These are phyloP conservation scores for Macrotrachela quadricornifera DNA, from an alignment of 1,140 invertebrate genomes.

Conservation along the genomic window DNA sequence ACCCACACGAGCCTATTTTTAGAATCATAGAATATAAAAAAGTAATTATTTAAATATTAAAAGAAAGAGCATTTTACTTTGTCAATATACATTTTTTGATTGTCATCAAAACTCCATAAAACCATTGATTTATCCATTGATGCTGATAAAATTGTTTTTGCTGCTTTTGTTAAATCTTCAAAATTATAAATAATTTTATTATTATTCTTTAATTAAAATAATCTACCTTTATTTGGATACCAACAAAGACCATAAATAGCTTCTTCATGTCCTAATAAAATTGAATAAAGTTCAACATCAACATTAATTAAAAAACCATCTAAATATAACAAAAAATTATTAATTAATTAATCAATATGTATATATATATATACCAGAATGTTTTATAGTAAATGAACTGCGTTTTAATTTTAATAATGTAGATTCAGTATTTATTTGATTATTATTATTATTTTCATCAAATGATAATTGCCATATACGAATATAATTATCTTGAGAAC, in stretches of 20 bases:
- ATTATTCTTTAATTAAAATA: not conserved
- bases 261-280: constrained; percentile 16
- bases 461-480: constrained; percentile 53
- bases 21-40: constrained; percentile 18
- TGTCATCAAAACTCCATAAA: constrained; percentile 51
- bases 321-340: no score
- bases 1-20: constrained; percentile 43
- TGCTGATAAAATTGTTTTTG: constrained; percentile 45
- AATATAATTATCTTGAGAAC: constrained; percentile 64
- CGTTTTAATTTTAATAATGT: constrained; percentile 9
- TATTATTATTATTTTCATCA: constrained; percentile 4
- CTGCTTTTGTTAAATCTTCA: not conserved
- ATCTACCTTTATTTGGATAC: not conserved
- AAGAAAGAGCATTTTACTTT: constrained; percentile 49
- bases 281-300: constrained; percentile 41
- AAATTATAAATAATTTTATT: not conserved
- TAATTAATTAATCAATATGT: no score
- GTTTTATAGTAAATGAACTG: constrained; percentile 22
- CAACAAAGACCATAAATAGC: not conserved
- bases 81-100: constrained; percentile 17
- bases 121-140: constrained; percentile 84
- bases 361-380: constrained; percentile 13
- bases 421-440: constrained; percentile 4
- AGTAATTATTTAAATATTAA: not conserved
- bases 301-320: constrained; percentile 15